These are phyloP conservation scores for Xylocampa areola DNA, from an alignment of 2,888 invertebrate genomes.

Conservation along the genomic window DNA sequence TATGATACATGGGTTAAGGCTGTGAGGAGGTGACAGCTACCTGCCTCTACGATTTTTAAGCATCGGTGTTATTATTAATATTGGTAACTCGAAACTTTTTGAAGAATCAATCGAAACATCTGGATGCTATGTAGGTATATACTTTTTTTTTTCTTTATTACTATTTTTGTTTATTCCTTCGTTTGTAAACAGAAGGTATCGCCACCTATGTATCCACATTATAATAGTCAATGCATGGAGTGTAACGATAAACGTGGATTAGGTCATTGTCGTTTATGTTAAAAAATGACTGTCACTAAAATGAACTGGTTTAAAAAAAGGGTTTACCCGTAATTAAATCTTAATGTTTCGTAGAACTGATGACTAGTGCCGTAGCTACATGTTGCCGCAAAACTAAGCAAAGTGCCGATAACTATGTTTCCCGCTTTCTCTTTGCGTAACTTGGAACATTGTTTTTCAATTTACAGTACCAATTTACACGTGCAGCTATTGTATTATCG, in stretches of 20 bases:
- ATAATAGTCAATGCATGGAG: too few relatives aligned
- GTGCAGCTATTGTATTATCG: slow-evolving; percentile 23
- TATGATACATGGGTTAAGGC: slow-evolving; percentile 75
- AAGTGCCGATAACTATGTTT: slow-evolving; percentile 76
- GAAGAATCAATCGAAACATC: slow-evolving; percentile 6
- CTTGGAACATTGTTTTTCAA: slow-evolving; percentile 74
- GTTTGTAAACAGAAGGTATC: too few relatives aligned
- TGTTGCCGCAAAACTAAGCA: slow-evolving; percentile 63
- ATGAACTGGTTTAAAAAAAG: too few relatives aligned
- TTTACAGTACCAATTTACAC: slow-evolving; percentile 74
- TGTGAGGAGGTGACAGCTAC: slow-evolving; percentile 55
- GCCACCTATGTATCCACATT: too few relatives aligned
- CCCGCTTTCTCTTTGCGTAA: slow-evolving; percentile 82
- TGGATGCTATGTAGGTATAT: slow-evolving; percentile 21
- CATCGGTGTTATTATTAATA: slow-evolving; percentile 31
- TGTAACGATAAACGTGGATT: too few relatives aligned
- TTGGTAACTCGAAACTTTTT: slow-evolving; percentile 33
- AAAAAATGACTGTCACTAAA: too few relatives aligned
- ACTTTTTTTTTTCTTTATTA: not conserved
- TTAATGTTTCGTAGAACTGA: slow-evolving; percentile 21
- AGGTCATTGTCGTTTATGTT: too few relatives aligned
- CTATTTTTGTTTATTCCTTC: too few relatives aligned
- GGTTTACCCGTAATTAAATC: slow-evolving; percentile 21
- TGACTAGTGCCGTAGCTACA: slow-evolving; percentile 33
- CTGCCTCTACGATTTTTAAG: slow-evolving; percentile 44